Evolutionary conservation across 2,113 vertebrate genomes (phyloP).

Genomic region (Podarcis cretensis): DNA sequence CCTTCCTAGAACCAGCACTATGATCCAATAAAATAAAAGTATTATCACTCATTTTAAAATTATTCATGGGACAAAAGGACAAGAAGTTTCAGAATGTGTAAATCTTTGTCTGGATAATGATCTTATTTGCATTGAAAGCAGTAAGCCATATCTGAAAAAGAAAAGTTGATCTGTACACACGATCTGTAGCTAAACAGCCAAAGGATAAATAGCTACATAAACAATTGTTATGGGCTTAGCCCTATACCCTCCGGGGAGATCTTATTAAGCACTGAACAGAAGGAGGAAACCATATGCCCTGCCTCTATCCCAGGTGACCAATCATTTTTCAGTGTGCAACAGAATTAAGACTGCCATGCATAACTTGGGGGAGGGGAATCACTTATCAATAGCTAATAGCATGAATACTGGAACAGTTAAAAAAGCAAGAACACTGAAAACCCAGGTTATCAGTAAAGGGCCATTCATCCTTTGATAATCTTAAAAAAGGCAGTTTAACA

Average conservation of each 20-base stretch:
- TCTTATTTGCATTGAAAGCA: background rate
- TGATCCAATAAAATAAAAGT: background rate
- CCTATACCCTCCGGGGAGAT: background rate
- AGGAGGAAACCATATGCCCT: background rate
- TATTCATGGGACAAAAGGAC: too few species aligned
- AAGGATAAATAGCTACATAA: background rate
- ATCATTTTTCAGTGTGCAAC: background rate
- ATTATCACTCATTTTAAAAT: too few species aligned
- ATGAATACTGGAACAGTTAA: background rate
- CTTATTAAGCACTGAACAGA: background rate
- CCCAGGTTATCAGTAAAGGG: background rate
- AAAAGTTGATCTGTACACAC: background rate
- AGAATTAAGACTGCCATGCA: background rate
- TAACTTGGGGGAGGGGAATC: background rate
- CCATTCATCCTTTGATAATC: background rate
- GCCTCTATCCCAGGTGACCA: background rate
- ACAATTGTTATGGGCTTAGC: background rate
- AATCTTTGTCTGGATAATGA: background rate
- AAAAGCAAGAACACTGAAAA: background rate
- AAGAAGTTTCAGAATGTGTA: background rate
- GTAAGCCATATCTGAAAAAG: background rate
- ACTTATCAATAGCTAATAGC: background rate
- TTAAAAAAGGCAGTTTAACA: background rate
- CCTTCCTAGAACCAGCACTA: background rate
- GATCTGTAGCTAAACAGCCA: background rate